Base-by-base conservation (phyloP, 2,888 invertebrate genomes). In the Creontiades dilutus region DNA sequence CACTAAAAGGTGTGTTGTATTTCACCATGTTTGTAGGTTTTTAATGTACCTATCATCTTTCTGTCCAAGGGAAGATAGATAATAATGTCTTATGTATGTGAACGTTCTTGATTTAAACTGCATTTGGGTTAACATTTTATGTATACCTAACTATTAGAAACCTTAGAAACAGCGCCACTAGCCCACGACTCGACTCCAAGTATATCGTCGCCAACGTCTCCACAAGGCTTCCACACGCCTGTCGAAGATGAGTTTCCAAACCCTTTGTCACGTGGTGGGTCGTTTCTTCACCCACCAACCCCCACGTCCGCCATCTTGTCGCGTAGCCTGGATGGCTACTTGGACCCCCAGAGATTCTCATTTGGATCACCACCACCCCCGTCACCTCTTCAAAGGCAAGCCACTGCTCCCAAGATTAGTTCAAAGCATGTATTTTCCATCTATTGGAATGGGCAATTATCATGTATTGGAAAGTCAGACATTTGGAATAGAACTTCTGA, bases 241-340 rank as follows among this genome's bases (percentile, higher is more conserved):
- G 95, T 96, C 92, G 96, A 96, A 92, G 94, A 95, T 28, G 95
- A 95, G 91, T 85, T 86, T 78, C 90, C 90, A 27, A 86, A 78
- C n/a, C 81, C 82, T n/a, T 23, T 84, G 75, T 82, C 89, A 1
- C 94, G 94, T 48, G 94, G 95, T 57, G 94, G 94, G 37, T 94
- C 95, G 14, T 93, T 94, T 16, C 93, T 95, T 55, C 94, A 95
- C 19, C 95, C 96, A 0, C 96, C 97, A 0, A 97, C 97, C 0
- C 97, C 97, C 0, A 97, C 96, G 91, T 97, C 97, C 0, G 97
- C 97, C 0, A 95, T 97, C 9, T 96, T 97, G 95, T 97, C 97
- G 0, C 96, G 97, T 9, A 97, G 97, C 0, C 95, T 97, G 48
- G 98, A 98, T 92, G 97, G 96, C 28, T 98, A 97, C 92, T 94